phyloP scores from a whole-genome alignment of 1,140 invertebrate species.

The Cydia fagiglandana region DNA sequence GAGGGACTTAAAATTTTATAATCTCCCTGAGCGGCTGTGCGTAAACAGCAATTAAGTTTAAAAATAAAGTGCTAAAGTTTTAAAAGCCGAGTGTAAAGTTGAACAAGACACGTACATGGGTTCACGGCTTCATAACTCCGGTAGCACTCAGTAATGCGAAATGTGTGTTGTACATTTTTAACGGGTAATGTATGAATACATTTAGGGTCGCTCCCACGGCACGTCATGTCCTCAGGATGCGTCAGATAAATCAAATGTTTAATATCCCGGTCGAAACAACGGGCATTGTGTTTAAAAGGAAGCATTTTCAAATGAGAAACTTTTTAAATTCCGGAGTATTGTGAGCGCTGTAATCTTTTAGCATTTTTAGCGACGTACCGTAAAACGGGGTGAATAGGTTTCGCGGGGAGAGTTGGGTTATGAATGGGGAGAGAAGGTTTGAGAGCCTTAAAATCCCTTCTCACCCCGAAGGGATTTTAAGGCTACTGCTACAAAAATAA shows the following conservation, averaged over 20 bases:
- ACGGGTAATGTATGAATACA: constrained; percentile 41
- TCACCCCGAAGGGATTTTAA: too few relatives aligned
- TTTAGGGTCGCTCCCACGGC: constrained; percentile 45
- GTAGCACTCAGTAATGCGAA: constrained; percentile 41
- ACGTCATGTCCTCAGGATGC: constrained; percentile 47
- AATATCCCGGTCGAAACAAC: constrained; percentile 54
- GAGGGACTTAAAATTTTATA: constrained; percentile 39
- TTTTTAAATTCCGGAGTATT: not conserved
- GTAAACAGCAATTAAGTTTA: constrained; percentile 48
- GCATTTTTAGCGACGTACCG: not conserved
- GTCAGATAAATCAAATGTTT: constrained; percentile 60
- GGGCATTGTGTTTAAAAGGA: constrained; percentile 43
- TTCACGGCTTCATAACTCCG: constrained; percentile 33
- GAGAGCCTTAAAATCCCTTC: too few relatives aligned
- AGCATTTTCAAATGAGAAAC: constrained; percentile 2
- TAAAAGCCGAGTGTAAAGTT: constrained; percentile 37
- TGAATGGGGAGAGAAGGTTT: too few relatives aligned
- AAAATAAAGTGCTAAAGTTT: constrained; percentile 47
- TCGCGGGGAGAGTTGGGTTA: too few relatives aligned
- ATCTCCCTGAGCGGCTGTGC: constrained; percentile 35
- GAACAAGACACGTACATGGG: constrained; percentile 32
- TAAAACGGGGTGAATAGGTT: too few relatives aligned
- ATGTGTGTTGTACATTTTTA: constrained; percentile 46
- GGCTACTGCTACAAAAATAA: too few relatives aligned
- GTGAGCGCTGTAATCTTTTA: constrained; percentile 34